These are phyloP conservation scores for Cerceris rybyensis DNA, from an alignment of 2,888 invertebrate species.

Conservation along the genomic window DNA sequence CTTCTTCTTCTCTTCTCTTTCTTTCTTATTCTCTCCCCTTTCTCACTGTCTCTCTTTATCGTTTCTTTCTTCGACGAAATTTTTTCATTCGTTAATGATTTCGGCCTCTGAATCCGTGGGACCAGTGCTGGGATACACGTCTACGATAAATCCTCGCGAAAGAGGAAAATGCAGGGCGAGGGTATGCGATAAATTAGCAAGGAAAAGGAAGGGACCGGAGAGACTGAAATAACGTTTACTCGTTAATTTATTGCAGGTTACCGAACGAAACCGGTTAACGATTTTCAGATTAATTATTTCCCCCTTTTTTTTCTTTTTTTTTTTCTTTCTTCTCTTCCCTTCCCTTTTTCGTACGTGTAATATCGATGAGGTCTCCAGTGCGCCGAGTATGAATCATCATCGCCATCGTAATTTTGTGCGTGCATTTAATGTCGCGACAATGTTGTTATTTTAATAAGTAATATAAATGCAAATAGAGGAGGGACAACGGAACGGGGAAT, in stretches of 20 bases:
- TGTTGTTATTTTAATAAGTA: slow-evolving; percentile 44
- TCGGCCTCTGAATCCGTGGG: slow-evolving; percentile 22
- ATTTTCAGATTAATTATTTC: slow-evolving; percentile 5
- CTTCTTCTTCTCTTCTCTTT: neutral
- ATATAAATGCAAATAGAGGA: slow-evolving; percentile 55
- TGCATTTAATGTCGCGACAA: slow-evolving; percentile 35
- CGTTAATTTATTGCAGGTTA: slow-evolving; percentile 21
- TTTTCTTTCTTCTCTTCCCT: too few species aligned
- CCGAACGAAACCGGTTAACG: slow-evolving; percentile 11
- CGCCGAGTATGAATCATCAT: neutral
- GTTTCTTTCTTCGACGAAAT: slow-evolving; percentile 32
- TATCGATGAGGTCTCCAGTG: slow-evolving; percentile 28
- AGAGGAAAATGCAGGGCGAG: neutral
- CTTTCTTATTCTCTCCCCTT: neutral
- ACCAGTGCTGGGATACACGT: neutral
- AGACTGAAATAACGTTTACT: slow-evolving; percentile 1
- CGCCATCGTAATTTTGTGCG: slow-evolving; percentile 18
- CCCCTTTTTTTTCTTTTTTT: too few species aligned
- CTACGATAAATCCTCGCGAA: neutral
- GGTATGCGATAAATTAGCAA: neutral
- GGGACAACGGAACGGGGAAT: slow-evolving; percentile 11
- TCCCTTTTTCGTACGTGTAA: slow-evolving; percentile 17
- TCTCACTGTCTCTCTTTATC: neutral
- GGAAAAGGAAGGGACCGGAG: neutral
- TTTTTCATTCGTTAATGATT: slow-evolving; percentile 53